Conservation (phyloP, 2,797 vertebrate species). For the Acrocephalus scirpaceus region DNA sequence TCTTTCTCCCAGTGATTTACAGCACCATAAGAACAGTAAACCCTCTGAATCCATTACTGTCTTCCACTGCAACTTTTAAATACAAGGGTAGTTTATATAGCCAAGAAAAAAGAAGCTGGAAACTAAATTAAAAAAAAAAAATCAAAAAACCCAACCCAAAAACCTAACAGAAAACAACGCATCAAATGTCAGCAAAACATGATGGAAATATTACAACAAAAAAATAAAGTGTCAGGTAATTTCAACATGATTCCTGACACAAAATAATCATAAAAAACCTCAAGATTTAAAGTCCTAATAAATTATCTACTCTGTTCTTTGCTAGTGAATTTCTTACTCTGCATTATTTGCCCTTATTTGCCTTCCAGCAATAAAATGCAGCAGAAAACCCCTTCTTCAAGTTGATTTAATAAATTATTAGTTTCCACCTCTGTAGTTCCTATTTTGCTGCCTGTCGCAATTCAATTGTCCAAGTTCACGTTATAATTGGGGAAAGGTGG, state of each 20-base stretch:
- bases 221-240: neutral
- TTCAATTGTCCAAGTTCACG: neutral
- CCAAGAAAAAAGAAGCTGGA: neutral
- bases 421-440: neutral
- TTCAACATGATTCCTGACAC: neutral
- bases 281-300: neutral
- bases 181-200: neutral
- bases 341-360: neutral
- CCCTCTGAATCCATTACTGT: neutral
- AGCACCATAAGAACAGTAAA: neutral
- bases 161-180: fast-evolving
- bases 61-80: neutral
- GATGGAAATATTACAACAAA: neutral
- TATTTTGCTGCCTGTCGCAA: neutral
- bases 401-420: neutral
- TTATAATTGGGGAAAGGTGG: neutral
- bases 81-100: neutral
- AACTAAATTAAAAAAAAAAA: neutral
- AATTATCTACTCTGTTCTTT: neutral
- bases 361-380: neutral
- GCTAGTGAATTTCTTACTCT: neutral
- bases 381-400: neutral
- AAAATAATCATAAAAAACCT: neutral
- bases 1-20: neutral
- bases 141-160: neutral